Percentiles rank a stretch among this genome's conserved stretches.
Evolutionary conservation across 37 sponge, comb jelly and placozoan genomes (phyloP).

Genomic region (Halisarca cf. caerulea): DNA sequence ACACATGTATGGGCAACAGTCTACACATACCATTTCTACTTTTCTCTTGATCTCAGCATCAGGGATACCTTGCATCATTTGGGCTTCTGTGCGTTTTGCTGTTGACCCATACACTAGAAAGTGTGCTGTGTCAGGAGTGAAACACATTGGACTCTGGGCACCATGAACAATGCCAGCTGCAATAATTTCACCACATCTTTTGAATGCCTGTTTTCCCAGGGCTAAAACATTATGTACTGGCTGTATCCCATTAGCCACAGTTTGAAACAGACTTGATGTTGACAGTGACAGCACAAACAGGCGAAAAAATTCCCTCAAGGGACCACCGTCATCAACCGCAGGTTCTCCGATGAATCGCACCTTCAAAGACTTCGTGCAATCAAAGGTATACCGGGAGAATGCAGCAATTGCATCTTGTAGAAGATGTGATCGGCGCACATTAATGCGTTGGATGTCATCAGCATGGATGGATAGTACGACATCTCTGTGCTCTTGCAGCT

Average conservation of each 20-base stretch:
- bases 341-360: conserved; percentile 38
- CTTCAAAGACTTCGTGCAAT: conserved; percentile 9
- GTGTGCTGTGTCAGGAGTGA: conserved; percentile 4
- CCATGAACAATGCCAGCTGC: conserved; percentile 13
- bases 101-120: background rate
- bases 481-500: background rate
- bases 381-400: conserved; percentile 32
- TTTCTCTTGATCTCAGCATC: background rate
- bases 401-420: conserved; percentile 28
- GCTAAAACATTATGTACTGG: conserved; percentile 8
- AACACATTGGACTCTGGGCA: conserved; percentile 3
- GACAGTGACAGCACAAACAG: background rate
- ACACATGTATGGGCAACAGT: background rate
- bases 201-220: background rate
- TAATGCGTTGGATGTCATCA: conserved; percentile 27
- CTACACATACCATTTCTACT: background rate
- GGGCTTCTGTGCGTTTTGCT: background rate
- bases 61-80: background rate
- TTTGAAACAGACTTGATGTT: background rate
- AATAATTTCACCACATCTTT: background rate
- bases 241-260: background rate
- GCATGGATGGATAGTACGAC: conserved; percentile 4
- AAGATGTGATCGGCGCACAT: conserved; percentile 22
- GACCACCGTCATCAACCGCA: conserved; percentile 52
- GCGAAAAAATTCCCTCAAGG: conserved; percentile 40